A percentile compares a stretch with the other conserved stretches of the same genome.
Conservation (phyloP, 1,140 invertebrate species). For the Dolichoris vasculosae region DNA sequence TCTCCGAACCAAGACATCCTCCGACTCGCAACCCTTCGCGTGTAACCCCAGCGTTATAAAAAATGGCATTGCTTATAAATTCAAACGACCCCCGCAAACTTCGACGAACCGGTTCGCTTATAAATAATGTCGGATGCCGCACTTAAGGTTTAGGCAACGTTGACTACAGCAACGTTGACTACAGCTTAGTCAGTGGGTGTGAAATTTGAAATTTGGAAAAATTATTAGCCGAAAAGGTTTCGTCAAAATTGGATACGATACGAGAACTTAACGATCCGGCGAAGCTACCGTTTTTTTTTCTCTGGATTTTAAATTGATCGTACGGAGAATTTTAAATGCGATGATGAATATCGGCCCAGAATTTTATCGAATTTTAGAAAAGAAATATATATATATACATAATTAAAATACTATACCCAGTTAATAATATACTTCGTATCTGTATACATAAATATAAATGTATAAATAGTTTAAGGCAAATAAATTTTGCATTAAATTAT, state of each 20-base stretch:
- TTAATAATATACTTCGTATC: too few relatives aligned
- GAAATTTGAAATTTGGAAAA: background rate
- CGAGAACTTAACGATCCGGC: background rate
- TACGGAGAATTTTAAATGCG: too few relatives aligned
- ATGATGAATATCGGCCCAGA: too few relatives aligned
- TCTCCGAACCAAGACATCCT: constrained; percentile 64
- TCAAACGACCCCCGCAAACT: constrained; percentile 58
- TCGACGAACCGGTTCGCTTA: constrained; percentile 57
- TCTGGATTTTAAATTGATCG: background rate
- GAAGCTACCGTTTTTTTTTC: background rate
- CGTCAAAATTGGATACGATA: background rate
- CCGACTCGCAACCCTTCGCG: background rate
- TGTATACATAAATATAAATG: too few relatives aligned
- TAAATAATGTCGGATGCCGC: constrained; percentile 58
- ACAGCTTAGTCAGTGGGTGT: background rate
- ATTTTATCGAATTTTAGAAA: too few relatives aligned
- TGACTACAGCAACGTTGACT: background rate
- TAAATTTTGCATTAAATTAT: too few relatives aligned
- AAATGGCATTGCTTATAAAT: constrained; percentile 65
- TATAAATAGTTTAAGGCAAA: too few relatives aligned
- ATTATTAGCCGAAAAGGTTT: background rate
- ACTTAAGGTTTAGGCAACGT: background rate
- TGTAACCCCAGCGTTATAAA: constrained; percentile 55
- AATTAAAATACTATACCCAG: background rate
- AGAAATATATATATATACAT: background rate